Base-by-base conservation (phyloP, 2,797 vertebrate genomes). In the Amblyopsis hoosieri region DNA sequence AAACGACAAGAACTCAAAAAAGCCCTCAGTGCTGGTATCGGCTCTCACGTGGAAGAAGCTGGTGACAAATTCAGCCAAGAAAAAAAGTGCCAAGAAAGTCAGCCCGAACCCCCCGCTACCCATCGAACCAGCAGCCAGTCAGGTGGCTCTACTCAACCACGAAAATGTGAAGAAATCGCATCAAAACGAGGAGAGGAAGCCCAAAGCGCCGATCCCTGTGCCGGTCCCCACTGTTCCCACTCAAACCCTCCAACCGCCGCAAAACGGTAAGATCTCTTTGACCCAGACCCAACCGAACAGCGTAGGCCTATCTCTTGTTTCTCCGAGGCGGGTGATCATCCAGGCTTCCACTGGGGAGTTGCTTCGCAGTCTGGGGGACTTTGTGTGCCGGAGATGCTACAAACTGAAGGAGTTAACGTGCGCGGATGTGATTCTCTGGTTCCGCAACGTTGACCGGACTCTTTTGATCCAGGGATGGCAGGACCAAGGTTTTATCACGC, bases 401-500 rank as follows among this genome's bases (percentile, higher is more conserved):
- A 94, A 94, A 63, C 90, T 99, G 73, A 97, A 96, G 71, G 94
- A 96, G 67, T 77, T 99, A 57, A 96, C 91, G 79, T 90, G 94
- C 49, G 94, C 90, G 3, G 96, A 99, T 75, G 94, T 96, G 78
- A 93, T 96, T 72, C 90, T 95, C 62, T 99, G 97, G 97, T 96
- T 99, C 88, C 94, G 97, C 14, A 95, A 94, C 79, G 95, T 99
- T 72, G 97, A 99, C 83, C 94, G 97, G 88, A 95, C 95, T 69
- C 93, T 99, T 49, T 89, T 99, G 79, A 84, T 98, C 60, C 97
- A 99, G 85, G 97, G 98, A 73, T 99, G 98, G 97, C 97, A 99
- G 89, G 98, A 99, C 75, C 94, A 98, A 58, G 96, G 95, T 77
- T 99, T 99, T 90, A 97, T 99, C 80, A 98, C 97, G 29, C 96